These are phyloP conservation scores for Sclerurus mexicanus DNA, from an alignment of 2,113 vertebrate genomes.

Conservation along the genomic window DNA sequence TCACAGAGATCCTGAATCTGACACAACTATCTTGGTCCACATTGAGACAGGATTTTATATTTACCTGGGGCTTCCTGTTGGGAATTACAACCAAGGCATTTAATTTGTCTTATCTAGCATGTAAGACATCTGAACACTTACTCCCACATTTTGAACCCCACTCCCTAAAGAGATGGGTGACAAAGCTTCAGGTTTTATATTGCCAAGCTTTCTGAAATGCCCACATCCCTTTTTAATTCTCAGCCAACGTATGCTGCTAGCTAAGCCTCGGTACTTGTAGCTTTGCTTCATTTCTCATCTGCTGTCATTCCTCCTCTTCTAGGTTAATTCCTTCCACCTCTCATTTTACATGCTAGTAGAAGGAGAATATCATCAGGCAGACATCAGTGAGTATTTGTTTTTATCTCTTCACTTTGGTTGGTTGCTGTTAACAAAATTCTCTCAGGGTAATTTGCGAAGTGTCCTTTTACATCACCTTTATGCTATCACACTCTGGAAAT, in stretches of 20 bases:
- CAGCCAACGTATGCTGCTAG: not conserved
- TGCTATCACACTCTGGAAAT: not conserved
- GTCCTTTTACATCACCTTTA: constrained; percentile 45
- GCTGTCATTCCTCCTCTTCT: constrained; percentile 26
- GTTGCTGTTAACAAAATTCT: constrained; percentile 35
- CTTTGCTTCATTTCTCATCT: constrained; percentile 50
- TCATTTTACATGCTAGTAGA: constrained; percentile 25
- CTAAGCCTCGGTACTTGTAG: not conserved
- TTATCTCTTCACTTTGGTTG: constrained; percentile 9
- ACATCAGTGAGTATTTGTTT: constrained; percentile 39
- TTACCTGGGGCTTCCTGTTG: not conserved
- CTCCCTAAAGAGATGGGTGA: not conserved
- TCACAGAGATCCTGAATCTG: not conserved
- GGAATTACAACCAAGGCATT: not conserved
- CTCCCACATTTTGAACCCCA: not conserved
- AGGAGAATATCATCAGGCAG: constrained; percentile 34
- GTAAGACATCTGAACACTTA: not conserved
- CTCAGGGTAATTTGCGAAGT: constrained; percentile 22
- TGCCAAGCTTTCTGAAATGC: not conserved
- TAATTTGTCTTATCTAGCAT: not conserved
- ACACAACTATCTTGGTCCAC: not conserved
- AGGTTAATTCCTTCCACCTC: constrained; percentile 55
- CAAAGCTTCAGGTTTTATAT: not conserved
- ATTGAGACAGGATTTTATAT: not conserved
- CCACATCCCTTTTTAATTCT: not conserved